Percentiles rank a stretch among this genome's conserved stretches.
phyloP scores from a whole-genome alignment of 2,888 invertebrate genomes.

The Stenichneumon culpator region DNA sequence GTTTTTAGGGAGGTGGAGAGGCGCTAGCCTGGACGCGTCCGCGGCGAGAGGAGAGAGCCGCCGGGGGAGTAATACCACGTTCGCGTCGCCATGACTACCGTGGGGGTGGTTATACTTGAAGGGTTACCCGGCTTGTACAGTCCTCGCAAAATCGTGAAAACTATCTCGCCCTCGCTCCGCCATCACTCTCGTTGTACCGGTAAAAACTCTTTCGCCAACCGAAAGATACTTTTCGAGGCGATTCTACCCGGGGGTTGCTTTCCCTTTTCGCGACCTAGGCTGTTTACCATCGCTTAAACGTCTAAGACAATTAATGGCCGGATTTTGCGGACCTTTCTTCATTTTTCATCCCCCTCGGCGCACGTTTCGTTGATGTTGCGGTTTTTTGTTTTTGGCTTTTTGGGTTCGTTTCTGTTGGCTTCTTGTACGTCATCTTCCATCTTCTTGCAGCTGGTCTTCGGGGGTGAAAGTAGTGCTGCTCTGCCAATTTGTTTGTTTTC shows the following conservation, averaged over 20 bases:
- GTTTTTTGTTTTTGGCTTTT: background rate
- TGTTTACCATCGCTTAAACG: slow-evolving; percentile 81
- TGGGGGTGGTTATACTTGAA: slow-evolving; percentile 83
- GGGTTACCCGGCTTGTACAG: slow-evolving; percentile 81
- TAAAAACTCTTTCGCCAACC: slow-evolving; percentile 68
- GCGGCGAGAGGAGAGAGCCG: slow-evolving; percentile 67
- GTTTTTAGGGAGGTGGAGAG: slow-evolving; percentile 80
- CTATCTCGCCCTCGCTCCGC: slow-evolving; percentile 60
- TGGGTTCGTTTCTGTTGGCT: background rate
- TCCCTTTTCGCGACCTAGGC: slow-evolving; percentile 81
- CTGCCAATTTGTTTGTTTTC: background rate
- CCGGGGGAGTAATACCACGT: slow-evolving; percentile 80
- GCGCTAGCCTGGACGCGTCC: slow-evolving; percentile 48
- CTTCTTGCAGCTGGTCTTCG: too few relatives aligned
- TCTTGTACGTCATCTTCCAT: too few relatives aligned
- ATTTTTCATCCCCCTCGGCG: slow-evolving; percentile 37
- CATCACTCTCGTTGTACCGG: slow-evolving; percentile 17
- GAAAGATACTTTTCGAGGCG: slow-evolving; percentile 78
- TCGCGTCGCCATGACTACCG: slow-evolving; percentile 82
- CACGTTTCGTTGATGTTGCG: slow-evolving; percentile 25
- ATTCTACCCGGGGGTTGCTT: slow-evolving; percentile 77
- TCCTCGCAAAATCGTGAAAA: slow-evolving; percentile 82
- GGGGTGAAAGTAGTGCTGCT: background rate
- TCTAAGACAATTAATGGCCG: slow-evolving; percentile 81
- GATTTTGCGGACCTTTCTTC: slow-evolving; percentile 68